Percentiles rank a stretch among this genome's conserved stretches.
Evolutionary conservation across 1,140 invertebrate genomes (phyloP).

Genomic region (Formica selysi): DNA sequence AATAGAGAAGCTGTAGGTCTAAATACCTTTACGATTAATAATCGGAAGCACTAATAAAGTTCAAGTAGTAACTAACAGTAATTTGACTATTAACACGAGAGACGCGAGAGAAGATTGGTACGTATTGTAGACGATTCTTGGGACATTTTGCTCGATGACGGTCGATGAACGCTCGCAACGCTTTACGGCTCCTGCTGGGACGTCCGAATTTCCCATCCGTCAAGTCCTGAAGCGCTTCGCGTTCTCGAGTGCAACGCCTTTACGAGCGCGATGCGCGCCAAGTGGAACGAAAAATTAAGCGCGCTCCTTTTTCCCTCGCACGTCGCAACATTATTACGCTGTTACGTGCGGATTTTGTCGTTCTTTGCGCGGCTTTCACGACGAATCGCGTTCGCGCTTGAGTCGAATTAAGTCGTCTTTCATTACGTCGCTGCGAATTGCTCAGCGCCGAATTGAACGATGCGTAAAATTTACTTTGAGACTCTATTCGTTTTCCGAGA

Average conservation of each 20-base stretch:
- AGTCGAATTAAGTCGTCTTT: conserved; percentile 59
- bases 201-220: conserved; percentile 65
- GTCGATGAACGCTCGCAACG: conserved; percentile 46
- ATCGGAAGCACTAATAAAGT: not conserved
- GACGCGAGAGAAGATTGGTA: not conserved
- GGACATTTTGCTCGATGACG: conserved; percentile 37
- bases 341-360: conserved; percentile 60
- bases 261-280: conserved; percentile 61
- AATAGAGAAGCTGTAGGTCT: not conserved
- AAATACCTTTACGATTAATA: not conserved
- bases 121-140: conserved; percentile 22
- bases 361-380: conserved; percentile 40
- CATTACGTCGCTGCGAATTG: conserved; percentile 37
- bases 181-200: conserved; percentile 49
- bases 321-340: conserved; percentile 46
- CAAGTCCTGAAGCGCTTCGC: conserved; percentile 38
- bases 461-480: conserved; percentile 27
- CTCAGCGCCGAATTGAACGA: conserved; percentile 1
- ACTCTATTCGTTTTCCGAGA: not conserved
- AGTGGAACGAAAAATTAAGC: conserved; percentile 64
- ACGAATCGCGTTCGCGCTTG: conserved; percentile 37
- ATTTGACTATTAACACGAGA: not conserved
- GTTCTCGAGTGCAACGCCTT: conserved; percentile 63
- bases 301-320: conserved; percentile 53
- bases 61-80: not conserved